Evolutionary conservation across 2,888 invertebrate genomes (phyloP), one percentile per base, ranked within the genome.

Genomic region (Drosophila imparisetae): DNA sequence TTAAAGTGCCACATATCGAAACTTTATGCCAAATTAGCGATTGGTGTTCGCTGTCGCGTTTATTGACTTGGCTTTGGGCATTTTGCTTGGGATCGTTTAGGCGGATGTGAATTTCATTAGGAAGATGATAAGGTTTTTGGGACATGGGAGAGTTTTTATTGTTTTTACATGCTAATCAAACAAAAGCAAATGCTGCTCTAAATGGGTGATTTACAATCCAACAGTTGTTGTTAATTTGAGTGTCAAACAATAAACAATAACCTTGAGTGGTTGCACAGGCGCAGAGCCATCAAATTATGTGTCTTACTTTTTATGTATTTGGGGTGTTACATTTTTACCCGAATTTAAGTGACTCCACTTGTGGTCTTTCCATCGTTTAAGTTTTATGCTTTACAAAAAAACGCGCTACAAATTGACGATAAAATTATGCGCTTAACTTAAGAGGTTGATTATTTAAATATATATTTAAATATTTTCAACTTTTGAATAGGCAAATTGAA

Each of bases 51-150:
- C 21, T 2, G 11, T 40, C 11, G 38, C 32, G 71, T 78, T 64
- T 85, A 72, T 80, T 80, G 81, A 75, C 75, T 69, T 72, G 55
- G 32, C 34, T 42, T 58, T 21, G 52, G 45, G 10, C 34, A 45
- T 60, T 38, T 65, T 64, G 7, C 8, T 45, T 40, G 48, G 7
- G 50, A 7, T 10, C 49, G 40, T 66, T n/a, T 48, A 45, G 48
- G 61, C 84, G 86, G 84, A 89, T 86, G 86, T 81, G 60, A 86
- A 84, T 74, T 71, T 58, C 62, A 67, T 83, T 72, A 67, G 62
- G 3, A 53, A 58, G 73, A 62, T 54, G 52, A 68, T 64, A 52
- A 67, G 55, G 59, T 27, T 61, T 49, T 49, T 34, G 50, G 48
- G 24, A 36, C 49, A 57, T 42, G 21, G 30, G 2, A 18, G 18